Percentiles rank a stretch among this genome's conserved stretches.
Conservation (phyloP, 2,888 invertebrate species). For the Rhagophthalmus giganteus region DNA sequence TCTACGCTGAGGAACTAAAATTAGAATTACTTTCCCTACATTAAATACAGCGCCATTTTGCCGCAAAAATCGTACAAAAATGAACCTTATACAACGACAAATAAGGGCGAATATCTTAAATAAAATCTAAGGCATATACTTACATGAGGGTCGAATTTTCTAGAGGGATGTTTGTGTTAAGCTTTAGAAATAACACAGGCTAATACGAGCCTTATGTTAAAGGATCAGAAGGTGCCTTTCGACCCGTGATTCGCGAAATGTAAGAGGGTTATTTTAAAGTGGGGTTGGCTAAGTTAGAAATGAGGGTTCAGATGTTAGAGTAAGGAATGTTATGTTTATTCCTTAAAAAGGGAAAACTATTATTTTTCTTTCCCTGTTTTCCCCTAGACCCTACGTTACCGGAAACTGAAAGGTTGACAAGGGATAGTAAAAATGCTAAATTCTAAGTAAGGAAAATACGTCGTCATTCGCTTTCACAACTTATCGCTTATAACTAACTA, state of each 20-base stretch:
- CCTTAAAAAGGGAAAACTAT: constrained; percentile 10
- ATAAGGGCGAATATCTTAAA: constrained; percentile 50
- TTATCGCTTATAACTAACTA: too few species aligned
- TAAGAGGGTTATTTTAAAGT: constrained; percentile 50
- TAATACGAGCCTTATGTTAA: constrained; percentile 30
- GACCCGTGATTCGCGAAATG: constrained; percentile 31
- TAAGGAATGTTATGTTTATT: constrained; percentile 41
- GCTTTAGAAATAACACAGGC: constrained; percentile 37
- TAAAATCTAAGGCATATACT: constrained; percentile 51
- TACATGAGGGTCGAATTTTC: constrained; percentile 50
- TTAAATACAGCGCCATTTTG: constrained; percentile 54
- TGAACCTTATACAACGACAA: constrained; percentile 45
- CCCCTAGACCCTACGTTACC: not conserved
- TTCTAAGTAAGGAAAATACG: too few species aligned
- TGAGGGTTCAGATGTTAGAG: constrained; percentile 49
- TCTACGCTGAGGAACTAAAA: constrained; percentile 50
- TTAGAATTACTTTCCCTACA: constrained; percentile 54
- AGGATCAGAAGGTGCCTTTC: constrained; percentile 27
- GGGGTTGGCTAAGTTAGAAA: constrained; percentile 47
- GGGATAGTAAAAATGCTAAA: too few species aligned
- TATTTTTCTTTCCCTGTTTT: constrained; percentile 1
- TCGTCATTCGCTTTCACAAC: too few species aligned
- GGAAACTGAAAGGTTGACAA: not conserved
- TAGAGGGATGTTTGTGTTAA: constrained; percentile 48
- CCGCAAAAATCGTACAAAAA: constrained; percentile 47